Evolutionary conservation across 2,113 vertebrate genomes (phyloP).

Genomic region (Odontophorus gujanensis): DNA sequence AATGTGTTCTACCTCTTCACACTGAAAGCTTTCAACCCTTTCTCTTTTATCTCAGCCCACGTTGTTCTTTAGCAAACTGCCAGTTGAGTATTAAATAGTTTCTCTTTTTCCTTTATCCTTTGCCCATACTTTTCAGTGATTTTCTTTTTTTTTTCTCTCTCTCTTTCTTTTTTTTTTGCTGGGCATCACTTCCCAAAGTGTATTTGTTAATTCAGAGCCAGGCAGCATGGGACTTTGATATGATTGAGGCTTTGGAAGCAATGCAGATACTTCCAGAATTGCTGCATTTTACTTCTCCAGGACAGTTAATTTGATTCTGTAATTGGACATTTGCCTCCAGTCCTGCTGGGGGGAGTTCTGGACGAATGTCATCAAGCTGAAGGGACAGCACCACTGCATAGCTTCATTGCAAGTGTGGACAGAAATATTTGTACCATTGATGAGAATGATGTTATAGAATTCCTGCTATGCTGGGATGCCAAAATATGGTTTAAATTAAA

Average conservation of each 20-base stretch:
- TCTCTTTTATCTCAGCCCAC: conserved; percentile 58
- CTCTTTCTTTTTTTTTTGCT: not conserved
- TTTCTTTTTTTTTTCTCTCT: not conserved
- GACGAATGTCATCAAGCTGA: not conserved
- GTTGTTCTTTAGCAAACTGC: conserved; percentile 58
- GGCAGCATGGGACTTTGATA: not conserved
- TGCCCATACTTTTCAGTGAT: conserved; percentile 7
- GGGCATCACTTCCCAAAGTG: conserved; percentile 9
- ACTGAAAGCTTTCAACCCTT: conserved; percentile 52
- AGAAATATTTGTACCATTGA: conserved; percentile 31
- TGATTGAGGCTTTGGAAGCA: not conserved
- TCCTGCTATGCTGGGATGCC: conserved; percentile 50
- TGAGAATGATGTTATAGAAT: conserved; percentile 24
- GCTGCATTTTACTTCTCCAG: not conserved
- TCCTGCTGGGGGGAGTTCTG: not conserved
- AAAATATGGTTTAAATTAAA: conserved; percentile 67
- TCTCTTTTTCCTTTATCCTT: conserved; percentile 31
- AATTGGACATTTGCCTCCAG: not conserved
- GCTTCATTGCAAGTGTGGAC: not conserved
- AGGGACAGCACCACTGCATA: not conserved
- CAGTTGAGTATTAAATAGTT: conserved; percentile 41
- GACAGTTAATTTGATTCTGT: not conserved
- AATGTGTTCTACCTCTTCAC: conserved; percentile 6
- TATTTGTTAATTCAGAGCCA: not conserved
- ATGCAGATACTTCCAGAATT: not conserved